Conservation (phyloP, 2,888 invertebrate species). For the Nebria brevicollis region DNA sequence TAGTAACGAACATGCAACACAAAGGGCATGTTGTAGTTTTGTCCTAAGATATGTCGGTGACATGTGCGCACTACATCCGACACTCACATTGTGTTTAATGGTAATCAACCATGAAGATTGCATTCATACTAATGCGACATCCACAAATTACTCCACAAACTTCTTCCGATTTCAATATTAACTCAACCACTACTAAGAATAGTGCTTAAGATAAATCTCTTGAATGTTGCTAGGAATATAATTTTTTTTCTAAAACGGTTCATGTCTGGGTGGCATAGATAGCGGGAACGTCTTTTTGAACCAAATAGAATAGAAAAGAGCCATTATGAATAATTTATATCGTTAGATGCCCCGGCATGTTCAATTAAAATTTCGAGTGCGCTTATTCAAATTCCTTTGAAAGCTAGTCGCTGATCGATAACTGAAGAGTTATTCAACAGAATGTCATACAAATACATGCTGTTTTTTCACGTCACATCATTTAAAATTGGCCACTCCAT, state of each 20-base stretch:
- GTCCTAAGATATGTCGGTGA: slow-evolving; percentile 9
- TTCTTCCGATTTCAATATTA: background rate
- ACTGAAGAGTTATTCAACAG: slow-evolving; percentile 29
- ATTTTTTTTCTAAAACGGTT: background rate
- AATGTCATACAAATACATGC: background rate
- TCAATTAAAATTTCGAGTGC: slow-evolving; percentile 45
- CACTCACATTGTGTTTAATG: background rate
- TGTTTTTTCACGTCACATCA: background rate
- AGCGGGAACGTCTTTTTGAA: background rate
- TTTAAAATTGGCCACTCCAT: background rate
- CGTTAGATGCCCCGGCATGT: slow-evolving; percentile 39
- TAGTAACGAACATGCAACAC: slow-evolving; percentile 6
- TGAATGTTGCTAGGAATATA: background rate
- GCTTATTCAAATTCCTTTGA: slow-evolving; percentile 39
- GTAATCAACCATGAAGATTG: background rate
- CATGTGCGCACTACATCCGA: background rate
- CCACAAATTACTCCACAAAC: background rate
- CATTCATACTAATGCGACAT: background rate
- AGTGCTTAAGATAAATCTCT: too few species aligned
- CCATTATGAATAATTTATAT: slow-evolving; percentile 43
- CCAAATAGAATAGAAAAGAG: slow-evolving; percentile 17
- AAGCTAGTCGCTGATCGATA: slow-evolving; percentile 23
- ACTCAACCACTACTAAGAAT: too few species aligned
- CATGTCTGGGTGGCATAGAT: background rate
- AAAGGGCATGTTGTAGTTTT: background rate